phyloP scores from a whole-genome alignment of 2,113 vertebrate genomes.

The Philantomba maxwellii region DNA sequence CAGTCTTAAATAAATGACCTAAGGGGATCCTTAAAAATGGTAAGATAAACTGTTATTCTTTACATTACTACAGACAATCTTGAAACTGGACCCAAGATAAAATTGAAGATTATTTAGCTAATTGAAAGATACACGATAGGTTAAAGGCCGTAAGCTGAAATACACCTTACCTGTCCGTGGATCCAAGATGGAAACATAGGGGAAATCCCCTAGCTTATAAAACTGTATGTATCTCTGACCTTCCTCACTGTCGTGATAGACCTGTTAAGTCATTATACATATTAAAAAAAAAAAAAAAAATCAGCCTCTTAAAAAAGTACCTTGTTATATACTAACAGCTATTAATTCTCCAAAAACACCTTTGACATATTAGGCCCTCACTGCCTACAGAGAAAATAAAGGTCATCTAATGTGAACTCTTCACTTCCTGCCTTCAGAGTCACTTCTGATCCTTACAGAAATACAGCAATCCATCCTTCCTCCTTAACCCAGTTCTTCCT shows the following conservation, averaged over 20 bases:
- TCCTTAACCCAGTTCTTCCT: not conserved
- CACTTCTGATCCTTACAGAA: not conserved
- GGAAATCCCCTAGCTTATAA: conserved; percentile 97
- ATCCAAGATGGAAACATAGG: conserved; percentile 97
- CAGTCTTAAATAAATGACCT: not conserved
- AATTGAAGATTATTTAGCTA: conserved; percentile 14
- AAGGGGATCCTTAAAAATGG: not conserved
- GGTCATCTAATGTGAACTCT: not conserved
- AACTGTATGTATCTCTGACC: conserved; percentile 99
- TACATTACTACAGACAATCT: not conserved
- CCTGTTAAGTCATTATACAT: conserved; percentile 79
- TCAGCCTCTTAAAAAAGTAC: conserved; percentile 4
- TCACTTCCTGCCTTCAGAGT: not conserved
- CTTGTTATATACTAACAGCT: not conserved
- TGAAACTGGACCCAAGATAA: conserved; percentile 16
- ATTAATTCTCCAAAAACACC: not conserved
- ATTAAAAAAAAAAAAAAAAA: conserved; percentile 1
- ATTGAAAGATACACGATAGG: not conserved
- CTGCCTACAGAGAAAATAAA: not conserved
- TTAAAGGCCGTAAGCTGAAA: not conserved
- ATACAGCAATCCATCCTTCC: not conserved
- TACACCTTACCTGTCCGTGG: conserved; percentile 91
- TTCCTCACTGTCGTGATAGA: conserved; percentile 98
- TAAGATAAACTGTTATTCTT: not conserved
- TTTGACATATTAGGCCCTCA: not conserved